These are phyloP conservation scores for Gallirallus australis DNA, from an alignment of 2,797 vertebrate species.

Conservation along the genomic window DNA sequence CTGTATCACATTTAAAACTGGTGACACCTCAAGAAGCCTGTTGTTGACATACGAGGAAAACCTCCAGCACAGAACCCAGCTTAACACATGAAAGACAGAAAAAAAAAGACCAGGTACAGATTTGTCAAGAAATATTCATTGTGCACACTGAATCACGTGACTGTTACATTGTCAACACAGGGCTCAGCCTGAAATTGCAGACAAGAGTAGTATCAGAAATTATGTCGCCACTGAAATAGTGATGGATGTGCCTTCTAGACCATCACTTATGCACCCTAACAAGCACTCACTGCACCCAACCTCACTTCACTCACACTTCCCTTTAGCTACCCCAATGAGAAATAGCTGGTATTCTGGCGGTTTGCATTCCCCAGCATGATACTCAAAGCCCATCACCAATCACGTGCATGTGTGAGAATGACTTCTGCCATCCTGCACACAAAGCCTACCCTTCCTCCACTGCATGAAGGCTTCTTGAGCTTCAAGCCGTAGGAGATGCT, in stretches of 20 bases:
- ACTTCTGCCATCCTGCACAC: background rate
- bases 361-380: background rate
- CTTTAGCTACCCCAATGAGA: background rate
- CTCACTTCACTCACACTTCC: background rate
- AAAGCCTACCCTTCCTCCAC: background rate
- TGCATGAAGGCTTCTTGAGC: accelerated
- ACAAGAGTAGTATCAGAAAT: background rate
- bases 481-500: background rate
- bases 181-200: background rate
- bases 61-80: background rate
- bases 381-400: background rate
- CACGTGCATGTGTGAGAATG: accelerated
- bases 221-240: background rate
- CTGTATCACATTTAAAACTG: background rate
- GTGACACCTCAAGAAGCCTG: background rate
- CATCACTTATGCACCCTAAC: background rate
- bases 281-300: background rate
- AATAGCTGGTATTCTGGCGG: background rate
- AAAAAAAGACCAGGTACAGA: background rate
- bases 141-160: accelerated
- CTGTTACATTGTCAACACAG: background rate
- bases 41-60: background rate
- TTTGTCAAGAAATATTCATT: background rate
- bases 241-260: background rate
- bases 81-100: background rate